Evolutionary conservation across 2,113 vertebrate species (phyloP).

Genomic region (Oceanodroma tethys): DNA sequence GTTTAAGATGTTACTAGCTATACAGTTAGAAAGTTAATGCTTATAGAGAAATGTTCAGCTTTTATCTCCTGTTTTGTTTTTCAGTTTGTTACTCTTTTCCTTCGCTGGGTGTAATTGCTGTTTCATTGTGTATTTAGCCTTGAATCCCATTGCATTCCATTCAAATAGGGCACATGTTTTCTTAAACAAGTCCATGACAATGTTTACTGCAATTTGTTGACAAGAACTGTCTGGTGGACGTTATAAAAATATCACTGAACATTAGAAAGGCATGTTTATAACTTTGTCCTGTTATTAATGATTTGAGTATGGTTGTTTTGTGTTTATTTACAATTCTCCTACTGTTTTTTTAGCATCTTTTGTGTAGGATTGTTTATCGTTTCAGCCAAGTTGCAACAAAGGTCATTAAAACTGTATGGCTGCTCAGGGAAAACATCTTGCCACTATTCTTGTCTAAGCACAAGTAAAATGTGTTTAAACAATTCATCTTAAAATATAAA

Average conservation of each 20-base stretch:
- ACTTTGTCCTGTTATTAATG: background rate
- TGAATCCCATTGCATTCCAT: background rate
- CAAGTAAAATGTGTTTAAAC: background rate
- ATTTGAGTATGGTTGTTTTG: background rate
- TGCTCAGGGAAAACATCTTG: background rate
- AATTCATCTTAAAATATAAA: background rate
- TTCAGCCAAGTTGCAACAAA: background rate
- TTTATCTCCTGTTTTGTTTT: background rate
- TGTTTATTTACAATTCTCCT: background rate
- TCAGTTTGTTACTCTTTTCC: background rate
- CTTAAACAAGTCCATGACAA: background rate
- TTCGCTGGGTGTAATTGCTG: background rate
- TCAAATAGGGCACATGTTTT: background rate
- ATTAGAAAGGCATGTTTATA: background rate
- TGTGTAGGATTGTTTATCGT: background rate
- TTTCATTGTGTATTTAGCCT: background rate
- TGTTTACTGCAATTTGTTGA: background rate
- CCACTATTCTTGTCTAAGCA: background rate
- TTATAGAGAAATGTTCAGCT: background rate
- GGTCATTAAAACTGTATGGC: background rate
- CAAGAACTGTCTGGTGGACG: background rate
- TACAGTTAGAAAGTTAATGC: background rate
- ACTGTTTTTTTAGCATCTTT: background rate
- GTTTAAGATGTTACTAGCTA: background rate
- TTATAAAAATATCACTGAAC: background rate